Base-by-base conservation (phyloP, 2,113 vertebrate genomes). In the Scolopax mira region DNA sequence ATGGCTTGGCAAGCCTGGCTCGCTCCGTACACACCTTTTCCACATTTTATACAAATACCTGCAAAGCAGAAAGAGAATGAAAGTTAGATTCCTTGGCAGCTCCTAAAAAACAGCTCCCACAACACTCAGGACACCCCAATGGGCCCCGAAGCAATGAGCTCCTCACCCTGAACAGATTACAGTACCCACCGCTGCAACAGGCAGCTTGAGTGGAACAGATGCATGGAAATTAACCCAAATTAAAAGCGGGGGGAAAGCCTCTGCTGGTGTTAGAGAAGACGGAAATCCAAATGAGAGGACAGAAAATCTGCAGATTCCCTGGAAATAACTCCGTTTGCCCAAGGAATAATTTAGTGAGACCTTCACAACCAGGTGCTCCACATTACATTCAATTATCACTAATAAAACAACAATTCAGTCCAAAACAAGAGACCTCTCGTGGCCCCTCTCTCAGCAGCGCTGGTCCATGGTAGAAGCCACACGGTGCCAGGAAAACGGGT, bases 41-140 rank as follows among this genome's bases (percentile, higher is more conserved):
- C 99, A 95, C 99, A 99, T 96, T 99, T 99, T 97, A 99, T 98
- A 97, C 99, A 99, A 96, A 99, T 99, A 96, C 99, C 99, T 99
- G 41, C 7, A 89, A 90, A 98, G 73, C 69, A 84, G 67, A 79
- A 85, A 92, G 28, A 96, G 51, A 97, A 72, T 22, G 24, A 67
- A 55, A 46, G 39, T 79, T 95, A 85, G 91, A 92, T 60, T 86
- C 65, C 27, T 42, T 19, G 5, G 0, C n/a, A 52, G 41, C 62
- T 83, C 51, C 70, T 31, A 21, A 18, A 51, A 60, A 60, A 0
- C n/a, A 73, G 41, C 77, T 89, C 35, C 23, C 28, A 2, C 13
- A 55, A 4, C 33, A 37, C 28, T 92, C 39, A 52, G 0, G 4
- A 44, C 13, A n/a, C 1, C 41, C 16, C 31, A 70, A 11, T n/a